Percentiles rank a stretch among this genome's conserved stretches.
Conservation (phyloP, 2,888 invertebrate species). For the Chaitophorus viminalis region DNA sequence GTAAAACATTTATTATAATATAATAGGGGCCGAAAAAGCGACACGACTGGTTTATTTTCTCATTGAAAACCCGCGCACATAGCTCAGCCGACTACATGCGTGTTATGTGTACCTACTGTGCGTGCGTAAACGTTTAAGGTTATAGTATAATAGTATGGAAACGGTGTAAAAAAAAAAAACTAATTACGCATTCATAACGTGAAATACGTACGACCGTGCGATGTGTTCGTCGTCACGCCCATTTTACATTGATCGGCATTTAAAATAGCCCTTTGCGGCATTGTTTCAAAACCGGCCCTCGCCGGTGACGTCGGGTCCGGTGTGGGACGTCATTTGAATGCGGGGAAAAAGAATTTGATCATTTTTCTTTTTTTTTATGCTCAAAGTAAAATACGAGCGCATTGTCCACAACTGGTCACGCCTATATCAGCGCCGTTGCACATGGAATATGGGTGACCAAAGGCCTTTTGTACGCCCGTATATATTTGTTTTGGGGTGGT, state of each 20-base stretch:
- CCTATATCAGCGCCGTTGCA: constrained; percentile 36
- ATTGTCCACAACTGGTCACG: constrained; percentile 54
- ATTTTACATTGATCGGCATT: constrained; percentile 55
- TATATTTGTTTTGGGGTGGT: constrained; percentile 50
- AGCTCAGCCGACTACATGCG: background rate
- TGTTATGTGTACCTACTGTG: too few relatives aligned
- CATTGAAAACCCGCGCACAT: constrained; percentile 22
- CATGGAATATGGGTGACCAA: constrained; percentile 54
- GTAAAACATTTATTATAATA: too few relatives aligned
- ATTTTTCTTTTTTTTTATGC: constrained; percentile 9
- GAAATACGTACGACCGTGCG: constrained; percentile 24
- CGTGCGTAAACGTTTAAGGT: background rate
- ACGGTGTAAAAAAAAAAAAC: constrained; percentile 33
- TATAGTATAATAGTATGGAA: background rate
- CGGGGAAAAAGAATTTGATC: constrained; percentile 42
- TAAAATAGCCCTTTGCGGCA: constrained; percentile 27
- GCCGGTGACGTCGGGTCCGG: constrained; percentile 45
- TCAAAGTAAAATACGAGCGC: constrained; percentile 9
- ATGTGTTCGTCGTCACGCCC: constrained; percentile 52
- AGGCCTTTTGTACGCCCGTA: constrained; percentile 21
- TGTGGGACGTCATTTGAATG: constrained; percentile 30
- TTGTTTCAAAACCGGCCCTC: constrained; percentile 55
- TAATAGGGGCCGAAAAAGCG: constrained; percentile 35
- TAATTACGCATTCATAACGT: constrained; percentile 49
- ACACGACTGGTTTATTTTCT: constrained; percentile 54